A percentile compares a stretch with the other conserved stretches of the same genome.
phyloP scores from a whole-genome alignment of 2,888 invertebrate genomes.

The Micoletzkya japonica region DNA sequence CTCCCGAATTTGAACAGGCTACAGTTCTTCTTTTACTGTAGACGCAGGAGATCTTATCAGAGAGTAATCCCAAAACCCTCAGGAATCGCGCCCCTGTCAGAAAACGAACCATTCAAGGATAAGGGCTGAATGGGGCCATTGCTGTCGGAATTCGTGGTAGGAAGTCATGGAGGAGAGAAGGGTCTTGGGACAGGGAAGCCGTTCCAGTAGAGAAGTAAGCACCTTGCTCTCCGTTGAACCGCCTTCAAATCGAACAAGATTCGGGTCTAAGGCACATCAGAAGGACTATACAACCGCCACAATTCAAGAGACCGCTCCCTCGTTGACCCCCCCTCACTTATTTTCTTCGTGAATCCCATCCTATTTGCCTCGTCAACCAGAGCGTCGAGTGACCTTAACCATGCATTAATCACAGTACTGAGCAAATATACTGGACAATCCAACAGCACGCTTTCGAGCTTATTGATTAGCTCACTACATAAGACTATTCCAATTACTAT shows the following conservation, averaged over 20 bases:
- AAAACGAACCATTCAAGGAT: slow-evolving; percentile 10
- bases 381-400: neutral
- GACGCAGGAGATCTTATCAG: neutral
- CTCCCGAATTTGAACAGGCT: no score
- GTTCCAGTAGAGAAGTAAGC: neutral
- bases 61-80: neutral
- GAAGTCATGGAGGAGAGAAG: neutral
- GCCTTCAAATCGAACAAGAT: neutral
- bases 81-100: no score
- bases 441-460: neutral
- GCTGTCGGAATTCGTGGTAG: slow-evolving; percentile 12
- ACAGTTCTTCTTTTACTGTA: neutral
- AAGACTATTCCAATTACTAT: neutral
- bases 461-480: neutral
- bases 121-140: slow-evolving; percentile 2
- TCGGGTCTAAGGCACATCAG: neutral
- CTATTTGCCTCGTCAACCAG: neutral
- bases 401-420: neutral
- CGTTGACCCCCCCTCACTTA: neutral
- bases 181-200: slow-evolving; percentile 3
- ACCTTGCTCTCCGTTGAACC: neutral
- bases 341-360: neutral
- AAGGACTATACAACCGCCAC: no score
- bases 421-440: neutral
- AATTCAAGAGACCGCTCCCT: no score